These are phyloP conservation scores for Lithophane ornitopus DNA, from an alignment of 2,888 invertebrate genomes.

Conservation along the genomic window DNA sequence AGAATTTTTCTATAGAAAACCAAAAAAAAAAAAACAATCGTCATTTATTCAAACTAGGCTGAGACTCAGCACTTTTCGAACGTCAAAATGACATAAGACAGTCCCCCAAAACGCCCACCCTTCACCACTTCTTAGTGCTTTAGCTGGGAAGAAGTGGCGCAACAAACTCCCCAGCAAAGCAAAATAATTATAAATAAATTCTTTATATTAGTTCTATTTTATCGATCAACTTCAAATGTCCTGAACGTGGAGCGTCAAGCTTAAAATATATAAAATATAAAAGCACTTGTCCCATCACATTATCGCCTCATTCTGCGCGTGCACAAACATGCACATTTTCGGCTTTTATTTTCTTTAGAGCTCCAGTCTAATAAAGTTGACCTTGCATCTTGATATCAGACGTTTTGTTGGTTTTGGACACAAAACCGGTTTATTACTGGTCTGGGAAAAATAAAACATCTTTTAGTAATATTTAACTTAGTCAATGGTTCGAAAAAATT, in stretches of 20 bases:
- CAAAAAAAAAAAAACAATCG: too few relatives aligned
- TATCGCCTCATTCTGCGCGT: constrained; percentile 20
- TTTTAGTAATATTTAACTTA: constrained; percentile 3
- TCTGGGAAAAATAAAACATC: background rate
- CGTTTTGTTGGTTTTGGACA: constrained; percentile 7
- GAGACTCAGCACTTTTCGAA: too few relatives aligned
- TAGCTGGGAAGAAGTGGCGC: too few relatives aligned
- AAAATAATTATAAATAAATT: too few relatives aligned
- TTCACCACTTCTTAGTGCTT: too few relatives aligned
- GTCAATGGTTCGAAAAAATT: background rate
- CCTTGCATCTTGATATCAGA: constrained; percentile 22
- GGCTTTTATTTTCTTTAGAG: constrained; percentile 22
- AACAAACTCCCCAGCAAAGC: too few relatives aligned
- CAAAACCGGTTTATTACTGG: background rate
- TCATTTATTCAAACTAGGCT: too few relatives aligned
- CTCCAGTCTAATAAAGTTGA: background rate
- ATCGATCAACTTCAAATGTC: background rate
- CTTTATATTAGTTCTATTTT: background rate
- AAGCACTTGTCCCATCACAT: constrained; percentile 9
- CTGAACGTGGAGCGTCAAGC: background rate
- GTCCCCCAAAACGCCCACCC: too few relatives aligned
- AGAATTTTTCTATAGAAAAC: background rate
- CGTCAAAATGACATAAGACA: too few relatives aligned
- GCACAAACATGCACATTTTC: constrained; percentile 30
- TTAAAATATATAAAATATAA: background rate